Conservation (phyloP, 1,140 invertebrate genomes). For the Drosophila nigrodunni region DNA sequence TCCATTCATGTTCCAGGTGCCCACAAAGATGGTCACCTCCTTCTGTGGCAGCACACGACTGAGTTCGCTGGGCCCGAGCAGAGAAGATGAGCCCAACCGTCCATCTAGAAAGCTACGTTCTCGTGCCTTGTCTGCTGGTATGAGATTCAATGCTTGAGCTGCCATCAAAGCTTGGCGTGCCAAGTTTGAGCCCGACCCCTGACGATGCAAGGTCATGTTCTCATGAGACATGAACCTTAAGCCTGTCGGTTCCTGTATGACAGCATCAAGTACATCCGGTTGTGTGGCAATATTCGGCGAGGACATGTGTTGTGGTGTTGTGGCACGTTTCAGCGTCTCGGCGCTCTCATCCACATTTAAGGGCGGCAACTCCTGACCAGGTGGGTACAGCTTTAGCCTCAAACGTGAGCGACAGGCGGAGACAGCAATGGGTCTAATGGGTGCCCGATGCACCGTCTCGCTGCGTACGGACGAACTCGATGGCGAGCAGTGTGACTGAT, state of each 20-base stretch:
- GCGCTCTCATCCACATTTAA: conserved; percentile 42
- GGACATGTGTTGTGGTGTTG: conserved; percentile 82
- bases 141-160: conserved; percentile 91
- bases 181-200: conserved; percentile 82
- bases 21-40: conserved; percentile 94
- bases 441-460: conserved; percentile 63
- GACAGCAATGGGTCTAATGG: conserved; percentile 78
- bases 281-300: conserved; percentile 82
- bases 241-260: conserved; percentile 44
- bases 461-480: conserved; percentile 65
- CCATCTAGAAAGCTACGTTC: conserved; percentile 93
- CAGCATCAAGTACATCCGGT: conserved; percentile 54
- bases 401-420: conserved; percentile 80
- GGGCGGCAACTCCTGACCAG: conserved; percentile 73
- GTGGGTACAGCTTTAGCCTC: conserved; percentile 78
- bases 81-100: conserved; percentile 90
- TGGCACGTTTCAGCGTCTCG: conserved; percentile 62
- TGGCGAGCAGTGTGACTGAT: conserved; percentile 57
- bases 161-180: conserved; percentile 90
- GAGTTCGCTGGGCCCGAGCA: conserved; percentile 93
- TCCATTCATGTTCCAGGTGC: conserved; percentile 98
- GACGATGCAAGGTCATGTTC: conserved; percentile 72
- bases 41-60: conserved; percentile 93
- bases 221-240: conserved; percentile 81
- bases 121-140: conserved; percentile 91